These are phyloP conservation scores for Lateolabrax maculatus DNA, from an alignment of 2,797 vertebrate species.

Conservation along the genomic window DNA sequence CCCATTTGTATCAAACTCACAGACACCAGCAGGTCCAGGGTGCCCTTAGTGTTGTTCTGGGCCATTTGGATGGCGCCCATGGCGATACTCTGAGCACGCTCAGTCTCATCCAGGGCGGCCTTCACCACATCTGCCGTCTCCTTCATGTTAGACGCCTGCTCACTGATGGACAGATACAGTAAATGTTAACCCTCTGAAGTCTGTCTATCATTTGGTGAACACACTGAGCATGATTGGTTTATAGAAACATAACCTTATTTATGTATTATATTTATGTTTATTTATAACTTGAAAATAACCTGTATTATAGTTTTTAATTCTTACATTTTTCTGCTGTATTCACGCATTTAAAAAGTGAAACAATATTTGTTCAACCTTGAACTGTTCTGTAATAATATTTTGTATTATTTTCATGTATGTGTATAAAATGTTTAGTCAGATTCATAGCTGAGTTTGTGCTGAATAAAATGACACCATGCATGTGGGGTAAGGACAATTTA, in stretches of 20 bases:
- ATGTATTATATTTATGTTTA: too few species aligned
- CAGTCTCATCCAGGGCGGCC: conserved; percentile 89
- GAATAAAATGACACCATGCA: not conserved
- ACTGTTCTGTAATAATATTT: too few species aligned
- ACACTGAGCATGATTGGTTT: not conserved
- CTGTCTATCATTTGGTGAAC: too few species aligned
- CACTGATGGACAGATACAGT: conserved; percentile 75
- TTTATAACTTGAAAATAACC: not conserved
- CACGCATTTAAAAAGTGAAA: too few species aligned
- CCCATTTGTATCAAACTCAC: conserved; percentile 88
- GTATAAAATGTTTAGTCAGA: too few species aligned
- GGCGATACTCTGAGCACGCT: conserved; percentile 89
- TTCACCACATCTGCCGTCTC: conserved; percentile 86
- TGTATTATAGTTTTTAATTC: not conserved
- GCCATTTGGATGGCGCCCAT: conserved; percentile 90
- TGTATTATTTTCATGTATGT: not conserved
- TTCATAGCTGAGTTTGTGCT: not conserved
- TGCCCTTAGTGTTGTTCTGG: conserved; percentile 88
- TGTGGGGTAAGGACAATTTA: too few species aligned
- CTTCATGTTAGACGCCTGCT: conserved; percentile 87
- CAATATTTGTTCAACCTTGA: too few species aligned
- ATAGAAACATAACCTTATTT: not conserved
- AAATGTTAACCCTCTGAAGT: not conserved
- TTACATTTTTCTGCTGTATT: not conserved
- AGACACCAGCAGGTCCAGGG: conserved; percentile 87